Evolutionary conservation across 2,113 vertebrate genomes (phyloP), one percentile per base, ranked within the genome.

Genomic region (Theristicus caerulescens): DNA sequence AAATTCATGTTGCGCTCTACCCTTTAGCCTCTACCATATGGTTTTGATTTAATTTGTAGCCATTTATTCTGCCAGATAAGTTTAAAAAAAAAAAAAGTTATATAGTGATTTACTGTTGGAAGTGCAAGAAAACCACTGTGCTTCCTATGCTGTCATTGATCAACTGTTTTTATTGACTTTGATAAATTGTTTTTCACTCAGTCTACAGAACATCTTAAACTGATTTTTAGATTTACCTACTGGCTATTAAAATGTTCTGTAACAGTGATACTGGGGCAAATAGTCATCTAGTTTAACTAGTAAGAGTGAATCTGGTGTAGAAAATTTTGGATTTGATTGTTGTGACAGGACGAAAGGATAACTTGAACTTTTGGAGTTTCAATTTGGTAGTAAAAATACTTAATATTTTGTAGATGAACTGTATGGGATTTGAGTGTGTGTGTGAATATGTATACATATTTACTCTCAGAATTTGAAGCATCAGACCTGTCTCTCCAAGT

Each of bases 21-120:
- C 69, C 79, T 94, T 95, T 96, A 95, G 84, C 85, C 91, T 96
- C 61, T 54, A 13, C 94, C 90, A 93, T 93, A 91, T 96, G 95
- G 92, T 89, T 97, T 96, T 93, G 83, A 92, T 97, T 94, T 93
- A 79, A 91, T 97, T 96, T 82, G 52, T 86, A 96, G 78, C 65
- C 38, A 88, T 95, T 98, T 96, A 72, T 93, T 97, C 93, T 94
- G 88, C 79, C 19, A 55, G 18, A 42, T 93, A 97, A 95, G 52
- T 55, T 78, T 20, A 5, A 34, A 54, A 93, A 89, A 96, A 89
- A 95, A 90, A 93, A 87, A 95, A 86, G 67, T 96, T 96, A 72
- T n/a, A 1, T 86, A 91, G 91, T 32, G 87, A 97, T 96, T 95
- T 96, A 86, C 70, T 92, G 62, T 57, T 85, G 7, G 3, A 93